These are phyloP conservation scores for Amblyopsis hoosieri DNA, from an alignment of 2,797 vertebrate genomes.

Conservation along the genomic window DNA sequence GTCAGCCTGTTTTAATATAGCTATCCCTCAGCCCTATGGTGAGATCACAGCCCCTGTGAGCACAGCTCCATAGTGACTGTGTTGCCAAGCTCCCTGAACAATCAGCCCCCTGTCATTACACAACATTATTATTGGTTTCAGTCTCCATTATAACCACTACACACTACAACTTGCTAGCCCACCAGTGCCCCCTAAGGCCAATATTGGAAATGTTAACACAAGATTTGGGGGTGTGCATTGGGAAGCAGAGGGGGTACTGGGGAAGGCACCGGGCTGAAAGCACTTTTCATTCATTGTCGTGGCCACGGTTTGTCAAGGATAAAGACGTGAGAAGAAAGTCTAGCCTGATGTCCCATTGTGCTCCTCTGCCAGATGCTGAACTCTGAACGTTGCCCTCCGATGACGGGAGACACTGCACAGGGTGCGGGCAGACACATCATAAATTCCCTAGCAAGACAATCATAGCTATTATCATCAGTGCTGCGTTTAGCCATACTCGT, in stretches of 20 bases:
- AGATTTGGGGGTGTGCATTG: constrained; percentile 49
- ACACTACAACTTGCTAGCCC: constrained; percentile 17
- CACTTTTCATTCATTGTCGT: constrained; percentile 73
- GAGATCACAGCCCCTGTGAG: constrained; percentile 34
- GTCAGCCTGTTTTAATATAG: constrained; percentile 57
- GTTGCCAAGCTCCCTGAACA: constrained; percentile 34
- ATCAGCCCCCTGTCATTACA: constrained; percentile 54
- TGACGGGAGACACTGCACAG: constrained; percentile 32
- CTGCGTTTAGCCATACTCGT: constrained; percentile 49
- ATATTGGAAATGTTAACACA: constrained; percentile 49
- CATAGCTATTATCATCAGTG: constrained; percentile 63
- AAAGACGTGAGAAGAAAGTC: constrained; percentile 64
- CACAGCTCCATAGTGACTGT: constrained; percentile 46
- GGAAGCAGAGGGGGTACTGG: constrained; percentile 53
- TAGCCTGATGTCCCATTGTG: constrained; percentile 58
- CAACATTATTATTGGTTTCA: constrained; percentile 29
- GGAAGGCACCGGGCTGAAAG: constrained; percentile 52
- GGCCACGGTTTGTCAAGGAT: constrained; percentile 63
- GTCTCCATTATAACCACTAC: constrained; percentile 30
- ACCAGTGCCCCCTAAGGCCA: constrained; percentile 33
- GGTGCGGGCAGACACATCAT: constrained; percentile 42
- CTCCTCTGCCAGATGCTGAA: constrained; percentile 42
- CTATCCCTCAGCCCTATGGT: constrained; percentile 35
- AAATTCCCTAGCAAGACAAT: constrained; percentile 50
- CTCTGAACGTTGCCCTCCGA: constrained; percentile 54